Evolutionary conservation across 2,113 vertebrate species (phyloP).

Genomic region (Actenoides hombroni): DNA sequence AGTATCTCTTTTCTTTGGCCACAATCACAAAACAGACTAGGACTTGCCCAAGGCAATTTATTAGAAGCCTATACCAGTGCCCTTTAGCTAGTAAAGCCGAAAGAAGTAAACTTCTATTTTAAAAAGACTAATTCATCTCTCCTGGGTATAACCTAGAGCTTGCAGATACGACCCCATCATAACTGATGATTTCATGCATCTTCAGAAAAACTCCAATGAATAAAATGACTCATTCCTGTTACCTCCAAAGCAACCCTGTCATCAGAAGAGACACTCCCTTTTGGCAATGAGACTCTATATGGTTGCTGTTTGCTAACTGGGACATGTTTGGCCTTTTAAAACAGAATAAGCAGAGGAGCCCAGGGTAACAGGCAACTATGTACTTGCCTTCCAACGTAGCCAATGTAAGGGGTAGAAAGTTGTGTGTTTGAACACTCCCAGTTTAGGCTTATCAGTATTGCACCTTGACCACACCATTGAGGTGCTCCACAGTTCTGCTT

Average conservation of each 20-base stretch:
- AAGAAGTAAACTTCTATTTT: neutral
- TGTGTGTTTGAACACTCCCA: neutral
- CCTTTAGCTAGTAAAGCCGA: neutral
- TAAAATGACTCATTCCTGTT: neutral
- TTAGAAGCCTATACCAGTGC: neutral
- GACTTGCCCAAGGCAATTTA: neutral
- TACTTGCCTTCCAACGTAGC: neutral
- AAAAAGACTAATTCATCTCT: neutral
- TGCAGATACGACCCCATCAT: neutral
- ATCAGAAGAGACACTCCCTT: slow-evolving; percentile 15
- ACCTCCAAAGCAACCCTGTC: neutral
- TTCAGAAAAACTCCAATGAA: neutral
- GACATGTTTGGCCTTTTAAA: neutral
- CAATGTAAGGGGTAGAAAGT: fast-evolving
- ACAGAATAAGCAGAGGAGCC: neutral
- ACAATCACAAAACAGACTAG: neutral
- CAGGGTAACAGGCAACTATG: neutral
- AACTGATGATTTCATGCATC: neutral
- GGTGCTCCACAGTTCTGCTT: neutral
- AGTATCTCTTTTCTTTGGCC: neutral
- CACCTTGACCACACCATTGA: neutral
- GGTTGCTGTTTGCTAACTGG: neutral
- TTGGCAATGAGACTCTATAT: neutral
- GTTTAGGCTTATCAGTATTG: neutral
- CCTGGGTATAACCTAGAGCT: neutral